Evolutionary conservation across 2,888 invertebrate species (phyloP).

Genomic region (Archaeoteleia sp.): DNA sequence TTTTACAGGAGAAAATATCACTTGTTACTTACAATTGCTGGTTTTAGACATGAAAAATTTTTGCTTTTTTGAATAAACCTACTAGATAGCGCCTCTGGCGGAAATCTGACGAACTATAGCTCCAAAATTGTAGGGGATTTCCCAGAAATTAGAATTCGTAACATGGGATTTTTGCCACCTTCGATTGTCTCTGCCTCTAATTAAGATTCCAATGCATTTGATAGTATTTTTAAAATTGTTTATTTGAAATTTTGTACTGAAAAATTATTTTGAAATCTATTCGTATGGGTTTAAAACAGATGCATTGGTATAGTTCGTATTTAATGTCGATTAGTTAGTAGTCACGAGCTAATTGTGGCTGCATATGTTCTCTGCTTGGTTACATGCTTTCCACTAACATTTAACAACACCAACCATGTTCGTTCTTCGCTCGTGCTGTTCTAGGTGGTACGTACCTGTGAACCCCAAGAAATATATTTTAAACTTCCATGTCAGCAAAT

Average conservation of each 20-base stretch:
- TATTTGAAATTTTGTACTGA: background rate
- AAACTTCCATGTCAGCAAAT: too few species aligned
- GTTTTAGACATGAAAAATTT: too few species aligned
- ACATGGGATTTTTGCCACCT: background rate
- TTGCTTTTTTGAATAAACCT: too few species aligned
- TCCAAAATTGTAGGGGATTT: too few species aligned
- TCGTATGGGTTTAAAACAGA: constrained; percentile 12
- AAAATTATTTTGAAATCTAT: background rate
- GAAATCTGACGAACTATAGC: too few species aligned
- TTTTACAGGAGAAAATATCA: too few species aligned
- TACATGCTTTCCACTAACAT: constrained; percentile 71
- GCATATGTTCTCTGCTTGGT: constrained; percentile 67
- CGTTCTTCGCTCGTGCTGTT: constrained; percentile 68
- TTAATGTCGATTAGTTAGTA: constrained; percentile 58
- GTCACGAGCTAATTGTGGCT: constrained; percentile 68
- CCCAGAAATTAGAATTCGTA: too few species aligned
- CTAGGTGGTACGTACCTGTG: constrained; percentile 69
- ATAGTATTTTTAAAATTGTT: background rate
- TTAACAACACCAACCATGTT: constrained; percentile 69
- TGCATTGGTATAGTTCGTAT: constrained; percentile 45
- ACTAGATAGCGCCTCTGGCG: too few species aligned
- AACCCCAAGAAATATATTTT: constrained; percentile 17
- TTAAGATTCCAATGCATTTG: constrained; percentile 6
- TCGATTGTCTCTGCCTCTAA: constrained; percentile 10
- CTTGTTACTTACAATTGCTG: too few species aligned